Percentiles rank a stretch among this genome's conserved stretches.
Evolutionary conservation across 92 coral and sea anemone species (phyloP).

Genomic region (Desmophyllum pertusum): DNA sequence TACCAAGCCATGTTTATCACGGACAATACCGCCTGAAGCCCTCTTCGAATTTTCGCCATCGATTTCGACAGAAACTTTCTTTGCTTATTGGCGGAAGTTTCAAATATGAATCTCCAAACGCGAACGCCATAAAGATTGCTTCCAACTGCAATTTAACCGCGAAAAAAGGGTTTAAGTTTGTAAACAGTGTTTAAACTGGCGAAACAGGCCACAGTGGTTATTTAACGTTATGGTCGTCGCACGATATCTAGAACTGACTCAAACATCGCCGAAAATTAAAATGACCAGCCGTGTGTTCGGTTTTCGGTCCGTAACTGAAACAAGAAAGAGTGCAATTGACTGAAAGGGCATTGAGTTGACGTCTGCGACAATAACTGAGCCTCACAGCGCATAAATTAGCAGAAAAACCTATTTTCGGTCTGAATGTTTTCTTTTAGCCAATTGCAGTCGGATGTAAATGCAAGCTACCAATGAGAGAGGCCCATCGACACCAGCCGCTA

Average conservation of each 20-base stretch:
- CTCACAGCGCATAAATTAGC: slow-evolving; percentile 34
- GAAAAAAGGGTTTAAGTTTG: slow-evolving; percentile 20
- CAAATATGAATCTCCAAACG: slow-evolving; percentile 69
- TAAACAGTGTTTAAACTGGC: slow-evolving; percentile 12
- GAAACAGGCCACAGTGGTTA: not conserved
- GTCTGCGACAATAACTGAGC: not conserved
- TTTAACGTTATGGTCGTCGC: not conserved
- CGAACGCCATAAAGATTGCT: slow-evolving; percentile 60
- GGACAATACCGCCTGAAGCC: slow-evolving; percentile 46
- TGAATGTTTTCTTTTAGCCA: slow-evolving; percentile 19
- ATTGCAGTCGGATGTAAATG: slow-evolving; percentile 22
- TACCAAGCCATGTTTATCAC: slow-evolving; percentile 82
- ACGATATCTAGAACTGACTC: not conserved
- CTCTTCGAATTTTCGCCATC: slow-evolving; percentile 36
- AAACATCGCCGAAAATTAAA: slow-evolving; percentile 1
- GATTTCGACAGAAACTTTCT: slow-evolving; percentile 42
- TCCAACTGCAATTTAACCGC: slow-evolving; percentile 1
- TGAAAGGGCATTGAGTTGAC: slow-evolving; percentile 9
- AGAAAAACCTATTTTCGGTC: slow-evolving; percentile 18
- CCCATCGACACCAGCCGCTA: not conserved
- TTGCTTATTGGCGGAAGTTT: slow-evolving; percentile 83
- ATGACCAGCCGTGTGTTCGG: not conserved
- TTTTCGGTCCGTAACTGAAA: not conserved
- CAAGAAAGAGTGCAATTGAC: not conserved
- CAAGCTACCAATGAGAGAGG: slow-evolving; percentile 21